A percentile compares a stretch with the other conserved stretches of the same genome.
phyloP scores from a whole-genome alignment of 2,888 invertebrate species.

The Limnephilus auricula region DNA sequence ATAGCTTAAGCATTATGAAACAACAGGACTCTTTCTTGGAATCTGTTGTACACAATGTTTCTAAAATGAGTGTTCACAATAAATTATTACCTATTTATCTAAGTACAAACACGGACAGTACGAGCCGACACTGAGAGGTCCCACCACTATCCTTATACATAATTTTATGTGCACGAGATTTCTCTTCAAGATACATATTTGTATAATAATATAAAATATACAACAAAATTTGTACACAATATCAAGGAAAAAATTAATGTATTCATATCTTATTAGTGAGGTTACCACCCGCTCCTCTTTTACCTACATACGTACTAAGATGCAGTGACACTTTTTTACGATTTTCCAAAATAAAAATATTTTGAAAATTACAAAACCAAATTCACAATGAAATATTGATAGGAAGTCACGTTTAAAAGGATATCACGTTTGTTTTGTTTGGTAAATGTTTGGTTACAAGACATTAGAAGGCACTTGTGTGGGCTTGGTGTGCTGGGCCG shows the following conservation, averaged over 20 bases:
- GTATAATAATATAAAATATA: not conserved
- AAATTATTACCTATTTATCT: slow-evolving; percentile 2
- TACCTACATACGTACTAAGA: not conserved
- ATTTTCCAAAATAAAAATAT: not conserved
- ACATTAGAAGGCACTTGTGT: slow-evolving; percentile 19
- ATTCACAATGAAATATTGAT: not conserved
- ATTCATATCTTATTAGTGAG: not conserved
- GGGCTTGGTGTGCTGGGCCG: slow-evolving; percentile 69
- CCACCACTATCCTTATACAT: not conserved
- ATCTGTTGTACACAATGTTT: not conserved
- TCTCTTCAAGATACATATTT: not conserved
- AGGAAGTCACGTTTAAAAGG: not conserved
- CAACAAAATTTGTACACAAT: not conserved
- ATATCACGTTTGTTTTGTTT: not conserved
- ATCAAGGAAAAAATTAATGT: not conserved
- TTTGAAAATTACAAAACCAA: not conserved
- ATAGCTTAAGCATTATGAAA: not conserved
- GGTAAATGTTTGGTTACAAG: not conserved
- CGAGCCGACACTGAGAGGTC: not conserved
- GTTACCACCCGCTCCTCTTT: not conserved
- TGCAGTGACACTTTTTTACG: not conserved
- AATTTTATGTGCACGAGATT: not conserved
- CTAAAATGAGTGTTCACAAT: not conserved
- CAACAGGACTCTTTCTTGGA: not conserved
- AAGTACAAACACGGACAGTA: not conserved